Percentiles rank a stretch among this genome's conserved stretches.
phyloP scores from a whole-genome alignment of 2,797 vertebrate species.

The Arrhamphus sclerolepis region DNA sequence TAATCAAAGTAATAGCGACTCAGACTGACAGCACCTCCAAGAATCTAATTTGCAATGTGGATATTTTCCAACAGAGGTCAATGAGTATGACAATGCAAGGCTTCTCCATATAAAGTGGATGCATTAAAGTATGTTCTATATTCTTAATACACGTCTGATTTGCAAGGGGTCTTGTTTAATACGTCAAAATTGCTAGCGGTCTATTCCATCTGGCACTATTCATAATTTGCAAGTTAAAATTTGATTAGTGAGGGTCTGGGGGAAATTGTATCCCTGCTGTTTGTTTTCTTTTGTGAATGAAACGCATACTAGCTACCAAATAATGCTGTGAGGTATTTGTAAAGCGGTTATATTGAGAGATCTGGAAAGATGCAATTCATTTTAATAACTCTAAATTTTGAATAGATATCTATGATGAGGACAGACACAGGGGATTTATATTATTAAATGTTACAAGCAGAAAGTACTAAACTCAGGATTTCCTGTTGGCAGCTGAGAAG shows the following conservation, averaged over 20 bases:
- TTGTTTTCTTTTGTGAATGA: constrained; percentile 32
- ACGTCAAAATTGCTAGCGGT: constrained; percentile 25
- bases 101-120: constrained; percentile 2
- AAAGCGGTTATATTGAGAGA: constrained; percentile 26
- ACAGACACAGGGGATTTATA: background rate
- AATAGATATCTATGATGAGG: constrained; percentile 36
- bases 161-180: constrained; percentile 4
- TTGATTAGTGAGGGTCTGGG: constrained; percentile 30
- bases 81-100: constrained; percentile 7
- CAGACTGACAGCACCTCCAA: constrained; percentile 12
- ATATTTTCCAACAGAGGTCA: constrained; percentile 25
- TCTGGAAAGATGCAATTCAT: constrained; percentile 31
- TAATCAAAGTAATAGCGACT: constrained; percentile 28
- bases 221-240: constrained; percentile 36
- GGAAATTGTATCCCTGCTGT: constrained; percentile 27
- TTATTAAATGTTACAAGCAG: too few species aligned
- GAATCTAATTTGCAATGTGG: constrained; percentile 5
- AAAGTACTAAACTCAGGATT: too few species aligned
- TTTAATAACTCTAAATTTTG: constrained; percentile 48
- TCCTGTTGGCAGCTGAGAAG: too few species aligned
- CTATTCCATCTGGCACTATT: constrained; percentile 33
- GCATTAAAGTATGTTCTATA: background rate
- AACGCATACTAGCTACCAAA: constrained; percentile 29
- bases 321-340: constrained; percentile 36
- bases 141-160: background rate